phyloP scores from a whole-genome alignment of 2,113 vertebrate species.

The Etheostoma cragini region DNA sequence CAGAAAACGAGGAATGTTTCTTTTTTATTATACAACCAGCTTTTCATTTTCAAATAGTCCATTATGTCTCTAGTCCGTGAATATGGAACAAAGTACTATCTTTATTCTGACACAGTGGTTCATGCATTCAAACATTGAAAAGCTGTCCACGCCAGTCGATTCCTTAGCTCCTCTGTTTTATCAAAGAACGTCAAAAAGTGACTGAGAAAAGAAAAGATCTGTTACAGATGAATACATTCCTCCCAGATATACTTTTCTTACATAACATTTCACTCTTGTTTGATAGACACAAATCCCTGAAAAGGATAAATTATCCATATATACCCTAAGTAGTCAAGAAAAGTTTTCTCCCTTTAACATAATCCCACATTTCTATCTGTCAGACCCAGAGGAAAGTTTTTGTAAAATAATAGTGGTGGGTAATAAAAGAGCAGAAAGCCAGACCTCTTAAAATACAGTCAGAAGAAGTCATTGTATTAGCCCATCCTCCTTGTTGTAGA shows the following conservation, averaged over 20 bases:
- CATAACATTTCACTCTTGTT: constrained; percentile 80
- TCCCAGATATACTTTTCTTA: constrained; percentile 77
- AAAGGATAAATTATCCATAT: constrained; percentile 76
- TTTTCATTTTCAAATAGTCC: constrained; percentile 56
- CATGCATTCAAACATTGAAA: constrained; percentile 70
- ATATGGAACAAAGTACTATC: constrained; percentile 62
- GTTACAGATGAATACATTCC: constrained; percentile 75
- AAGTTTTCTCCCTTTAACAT: constrained; percentile 74
- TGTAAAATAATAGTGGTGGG: constrained; percentile 46
- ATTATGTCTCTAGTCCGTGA: constrained; percentile 59
- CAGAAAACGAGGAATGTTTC: constrained; percentile 2
- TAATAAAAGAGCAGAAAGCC: constrained; percentile 59
- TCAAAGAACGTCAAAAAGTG: constrained; percentile 70
- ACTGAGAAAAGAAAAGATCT: constrained; percentile 69
- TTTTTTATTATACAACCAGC: neutral
- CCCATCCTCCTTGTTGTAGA: neutral
- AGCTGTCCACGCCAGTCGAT: constrained; percentile 67
- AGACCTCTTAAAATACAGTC: constrained; percentile 24
- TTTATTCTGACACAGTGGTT: constrained; percentile 57
- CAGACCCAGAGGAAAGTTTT: constrained; percentile 59
- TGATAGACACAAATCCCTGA: constrained; percentile 78
- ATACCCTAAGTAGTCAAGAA: constrained; percentile 62
- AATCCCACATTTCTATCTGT: constrained; percentile 76
- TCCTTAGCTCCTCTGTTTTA: constrained; percentile 66
- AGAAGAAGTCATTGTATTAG: constrained; percentile 8